A percentile compares a stretch with the other conserved stretches of the same genome.
These are phyloP conservation scores for Melinaea marsaeus DNA, from an alignment of 2,888 invertebrate genomes.

Conservation along the genomic window DNA sequence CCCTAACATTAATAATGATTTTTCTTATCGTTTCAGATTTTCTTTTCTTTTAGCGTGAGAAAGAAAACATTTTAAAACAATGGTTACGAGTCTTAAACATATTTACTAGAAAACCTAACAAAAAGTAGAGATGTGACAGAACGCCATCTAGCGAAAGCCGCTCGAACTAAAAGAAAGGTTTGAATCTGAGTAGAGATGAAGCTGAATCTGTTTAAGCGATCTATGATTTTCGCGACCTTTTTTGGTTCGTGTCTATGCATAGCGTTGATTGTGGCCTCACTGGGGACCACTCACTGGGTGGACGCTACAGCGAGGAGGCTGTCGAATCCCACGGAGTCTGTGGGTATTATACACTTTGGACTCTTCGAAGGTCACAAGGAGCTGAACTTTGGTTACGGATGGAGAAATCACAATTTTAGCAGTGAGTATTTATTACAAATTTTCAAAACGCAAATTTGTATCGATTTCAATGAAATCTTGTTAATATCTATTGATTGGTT, in stretches of 20 bases:
- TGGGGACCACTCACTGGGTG: constrained; percentile 91
- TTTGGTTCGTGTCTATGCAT: constrained; percentile 87
- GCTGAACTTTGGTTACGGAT: constrained; percentile 87
- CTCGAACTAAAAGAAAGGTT: constrained; percentile 39
- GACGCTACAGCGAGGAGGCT: constrained; percentile 84
- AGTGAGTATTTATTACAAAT: constrained; percentile 75
- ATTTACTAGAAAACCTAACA: constrained; percentile 51
- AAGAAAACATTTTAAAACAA: constrained; percentile 50
- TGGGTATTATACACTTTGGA: constrained; percentile 89
- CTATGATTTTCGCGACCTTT: constrained; percentile 89
- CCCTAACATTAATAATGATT: constrained; percentile 1
- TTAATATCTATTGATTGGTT: too few relatives aligned
- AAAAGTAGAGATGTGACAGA: constrained; percentile 55
- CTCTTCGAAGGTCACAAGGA: constrained; percentile 91
- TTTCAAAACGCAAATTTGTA: too few relatives aligned
- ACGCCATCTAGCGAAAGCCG: constrained; percentile 55
- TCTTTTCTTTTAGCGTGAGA: constrained; percentile 42
- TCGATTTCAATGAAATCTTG: too few relatives aligned
- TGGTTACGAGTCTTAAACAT: constrained; percentile 48
- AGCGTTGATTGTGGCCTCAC: constrained; percentile 86
- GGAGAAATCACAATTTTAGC: constrained; percentile 85
- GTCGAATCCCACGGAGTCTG: constrained; percentile 81
- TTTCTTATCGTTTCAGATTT: constrained; percentile 57
- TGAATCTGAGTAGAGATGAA: constrained; percentile 55
- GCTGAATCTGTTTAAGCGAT: constrained; percentile 84